Evolutionary conservation across 1,140 invertebrate species (phyloP).

Genomic region (Drosophila sp.): DNA sequence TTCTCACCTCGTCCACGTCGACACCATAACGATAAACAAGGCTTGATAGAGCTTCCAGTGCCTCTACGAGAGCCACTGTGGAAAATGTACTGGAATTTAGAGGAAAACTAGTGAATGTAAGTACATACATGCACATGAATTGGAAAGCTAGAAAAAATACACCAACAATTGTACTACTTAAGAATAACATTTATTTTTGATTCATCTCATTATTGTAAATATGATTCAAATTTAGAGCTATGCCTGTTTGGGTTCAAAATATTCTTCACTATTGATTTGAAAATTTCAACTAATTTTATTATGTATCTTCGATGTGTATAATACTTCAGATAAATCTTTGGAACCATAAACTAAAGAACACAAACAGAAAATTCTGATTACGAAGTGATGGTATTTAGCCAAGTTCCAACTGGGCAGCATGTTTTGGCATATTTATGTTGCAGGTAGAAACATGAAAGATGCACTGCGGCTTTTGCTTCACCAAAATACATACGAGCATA

Average conservation of each 20-base stretch:
- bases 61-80: constrained; percentile 44
- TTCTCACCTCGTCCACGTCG: constrained; percentile 77
- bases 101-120: not conserved
- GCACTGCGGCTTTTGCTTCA: constrained; percentile 48
- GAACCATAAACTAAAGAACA: not conserved
- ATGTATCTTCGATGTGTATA: too few species aligned
- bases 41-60: constrained; percentile 49
- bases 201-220: too few species aligned
- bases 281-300: too few species aligned
- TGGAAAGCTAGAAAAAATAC: too few species aligned
- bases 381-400: constrained; percentile 7
- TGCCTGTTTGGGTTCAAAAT: too few species aligned
- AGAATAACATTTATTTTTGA: too few species aligned
- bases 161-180: too few species aligned
- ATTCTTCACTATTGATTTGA: too few species aligned
- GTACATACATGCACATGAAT: not conserved
- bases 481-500: constrained; percentile 43
- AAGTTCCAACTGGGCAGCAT: constrained; percentile 61
- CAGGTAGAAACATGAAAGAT: constrained; percentile 56
- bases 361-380: not conserved
- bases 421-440: constrained; percentile 32
- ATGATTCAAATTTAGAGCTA: too few species aligned
- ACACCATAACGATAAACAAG: constrained; percentile 52
- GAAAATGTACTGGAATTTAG: constrained; percentile 33
- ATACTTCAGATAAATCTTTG: too few species aligned